These are phyloP conservation scores for Hafferia zeledoni DNA, from an alignment of 2,797 vertebrate species.

Conservation along the genomic window DNA sequence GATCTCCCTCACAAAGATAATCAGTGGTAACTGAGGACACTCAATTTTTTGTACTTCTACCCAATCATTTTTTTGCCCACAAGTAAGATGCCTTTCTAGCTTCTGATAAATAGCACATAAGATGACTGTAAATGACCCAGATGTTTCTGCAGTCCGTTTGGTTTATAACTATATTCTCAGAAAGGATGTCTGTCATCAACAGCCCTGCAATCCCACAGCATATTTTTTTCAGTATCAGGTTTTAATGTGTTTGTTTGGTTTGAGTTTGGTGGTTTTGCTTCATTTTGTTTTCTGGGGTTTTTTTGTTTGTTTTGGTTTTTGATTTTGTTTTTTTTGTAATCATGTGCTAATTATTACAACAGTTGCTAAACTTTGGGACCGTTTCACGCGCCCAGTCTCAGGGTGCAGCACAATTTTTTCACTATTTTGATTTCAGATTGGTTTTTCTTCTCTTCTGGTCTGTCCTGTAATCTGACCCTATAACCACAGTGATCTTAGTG, in stretches of 20 bases:
- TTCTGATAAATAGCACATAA: background rate
- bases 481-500: background rate
- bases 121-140: background rate
- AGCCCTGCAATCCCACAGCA: background rate
- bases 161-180: background rate
- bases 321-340: background rate
- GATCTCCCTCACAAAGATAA: background rate
- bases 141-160: background rate
- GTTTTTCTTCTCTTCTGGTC: background rate
- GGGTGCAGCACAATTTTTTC: background rate
- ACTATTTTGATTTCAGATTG: background rate
- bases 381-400: background rate
- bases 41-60: background rate
- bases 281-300: background rate
- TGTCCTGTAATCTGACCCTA: background rate
- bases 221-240: background rate
- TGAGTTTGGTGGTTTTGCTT: background rate
- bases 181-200: background rate
- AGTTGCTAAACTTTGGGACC: background rate
- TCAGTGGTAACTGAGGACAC: background rate
- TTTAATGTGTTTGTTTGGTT: background rate
- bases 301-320: too few species aligned
- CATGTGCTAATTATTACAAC: background rate
- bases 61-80: background rate
- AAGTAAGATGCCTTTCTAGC: background rate